Evolutionary conservation across 2,797 vertebrate genomes (phyloP).

Genomic region (Hapalemur alaotrensis): DNA sequence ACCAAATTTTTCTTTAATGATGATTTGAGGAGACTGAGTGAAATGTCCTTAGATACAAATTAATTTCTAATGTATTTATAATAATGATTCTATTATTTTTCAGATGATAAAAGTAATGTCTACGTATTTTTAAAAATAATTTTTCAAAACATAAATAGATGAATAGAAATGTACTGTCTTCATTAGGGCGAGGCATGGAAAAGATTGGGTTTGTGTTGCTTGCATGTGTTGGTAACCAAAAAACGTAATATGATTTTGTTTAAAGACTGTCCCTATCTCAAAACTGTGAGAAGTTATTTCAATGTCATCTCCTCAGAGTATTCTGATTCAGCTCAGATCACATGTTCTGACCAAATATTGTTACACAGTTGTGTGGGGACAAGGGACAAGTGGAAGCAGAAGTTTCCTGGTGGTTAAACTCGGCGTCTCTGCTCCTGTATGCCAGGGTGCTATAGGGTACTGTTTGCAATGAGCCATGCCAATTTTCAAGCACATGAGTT

Average conservation of each 20-base stretch:
- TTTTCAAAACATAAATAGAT: neutral
- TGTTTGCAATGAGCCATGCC: neutral
- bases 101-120: neutral
- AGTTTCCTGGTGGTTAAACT: neutral
- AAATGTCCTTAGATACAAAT: neutral
- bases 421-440: neutral
- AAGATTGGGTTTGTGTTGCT: neutral
- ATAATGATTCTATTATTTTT: neutral
- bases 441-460: rapidly evolving
- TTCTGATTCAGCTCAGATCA: neutral
- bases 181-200: neutral
- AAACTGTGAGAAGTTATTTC: neutral
- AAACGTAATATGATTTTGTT: neutral
- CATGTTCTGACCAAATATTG: neutral
- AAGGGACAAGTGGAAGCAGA: neutral
- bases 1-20: neutral
- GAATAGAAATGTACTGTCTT: neutral
- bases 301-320: neutral
- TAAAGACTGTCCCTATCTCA: neutral
- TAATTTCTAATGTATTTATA: neutral
- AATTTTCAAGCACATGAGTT: neutral
- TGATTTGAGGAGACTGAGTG: neutral
- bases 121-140: neutral
- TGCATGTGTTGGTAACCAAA: neutral
- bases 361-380: neutral